Evolutionary conservation across 1,140 invertebrate genomes (phyloP).

Genomic region (Drosophila repletoides): DNA sequence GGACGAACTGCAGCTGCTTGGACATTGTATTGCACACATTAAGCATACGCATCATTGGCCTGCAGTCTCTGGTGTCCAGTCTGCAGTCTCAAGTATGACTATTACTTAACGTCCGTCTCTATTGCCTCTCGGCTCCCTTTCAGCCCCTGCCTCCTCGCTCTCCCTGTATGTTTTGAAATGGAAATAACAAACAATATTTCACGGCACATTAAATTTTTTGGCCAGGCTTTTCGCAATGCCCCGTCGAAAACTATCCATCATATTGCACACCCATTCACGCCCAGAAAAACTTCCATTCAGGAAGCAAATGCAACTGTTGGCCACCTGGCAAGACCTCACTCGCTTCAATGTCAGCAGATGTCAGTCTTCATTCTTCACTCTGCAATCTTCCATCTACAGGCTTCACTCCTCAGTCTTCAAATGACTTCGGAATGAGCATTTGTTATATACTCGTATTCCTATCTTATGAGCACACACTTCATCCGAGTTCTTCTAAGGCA

Average conservation of each 20-base stretch:
- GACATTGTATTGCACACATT: constrained; percentile 41
- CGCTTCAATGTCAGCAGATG: constrained; percentile 30
- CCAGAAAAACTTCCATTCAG: constrained; percentile 16
- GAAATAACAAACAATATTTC: constrained; percentile 38
- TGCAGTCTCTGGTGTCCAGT: too few species aligned
- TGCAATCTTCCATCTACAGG: too few species aligned
- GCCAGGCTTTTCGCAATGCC: constrained; percentile 23
- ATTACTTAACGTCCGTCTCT: constrained; percentile 25
- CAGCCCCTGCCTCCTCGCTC: background rate
- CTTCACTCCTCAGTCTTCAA: too few species aligned
- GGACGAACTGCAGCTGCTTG: constrained; percentile 8
- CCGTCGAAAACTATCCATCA: constrained; percentile 23
- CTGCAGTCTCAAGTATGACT: background rate
- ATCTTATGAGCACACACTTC: background rate
- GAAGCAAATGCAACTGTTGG: constrained; percentile 25
- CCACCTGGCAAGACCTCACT: constrained; percentile 14
- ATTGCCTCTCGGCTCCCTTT: background rate
- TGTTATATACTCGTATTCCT: background rate
- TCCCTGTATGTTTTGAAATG: background rate
- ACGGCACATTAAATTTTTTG: constrained; percentile 38
- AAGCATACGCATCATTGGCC: constrained; percentile 37
- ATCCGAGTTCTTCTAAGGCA: constrained; percentile 3
- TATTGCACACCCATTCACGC: constrained; percentile 19
- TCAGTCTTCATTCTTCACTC: constrained; percentile 10
- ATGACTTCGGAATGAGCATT: background rate